These are phyloP conservation scores for Psilopsiagon aurifrons DNA, from an alignment of 2,113 vertebrate species.

Conservation along the genomic window DNA sequence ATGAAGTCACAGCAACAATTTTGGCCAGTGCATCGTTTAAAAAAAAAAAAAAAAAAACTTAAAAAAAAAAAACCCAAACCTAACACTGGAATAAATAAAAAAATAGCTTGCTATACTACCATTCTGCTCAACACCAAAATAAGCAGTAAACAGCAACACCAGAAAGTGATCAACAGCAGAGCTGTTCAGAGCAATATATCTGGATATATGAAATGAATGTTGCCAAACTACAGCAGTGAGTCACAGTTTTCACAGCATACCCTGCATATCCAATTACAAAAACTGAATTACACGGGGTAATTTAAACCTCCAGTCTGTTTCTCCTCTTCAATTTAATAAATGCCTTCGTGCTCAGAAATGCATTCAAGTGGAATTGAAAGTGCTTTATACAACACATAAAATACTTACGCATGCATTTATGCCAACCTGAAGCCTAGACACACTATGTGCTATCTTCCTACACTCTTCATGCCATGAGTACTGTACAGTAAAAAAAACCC, in stretches of 20 bases:
- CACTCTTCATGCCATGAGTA: not conserved
- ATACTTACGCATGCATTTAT: not conserved
- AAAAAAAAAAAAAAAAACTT: not conserved
- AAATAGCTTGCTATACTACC: not conserved
- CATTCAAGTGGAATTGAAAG: not conserved
- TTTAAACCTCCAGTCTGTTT: not conserved
- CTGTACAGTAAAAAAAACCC: not conserved
- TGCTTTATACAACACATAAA: not conserved
- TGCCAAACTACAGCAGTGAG: not conserved
- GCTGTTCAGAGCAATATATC: not conserved
- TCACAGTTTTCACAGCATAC: not conserved
- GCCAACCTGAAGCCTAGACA: not conserved
- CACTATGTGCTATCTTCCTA: not conserved
- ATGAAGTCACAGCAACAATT: not conserved
- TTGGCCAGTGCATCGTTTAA: not conserved
- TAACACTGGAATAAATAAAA: not conserved
- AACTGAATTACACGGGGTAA: conserved; percentile 1
- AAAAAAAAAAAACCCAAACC: not conserved
- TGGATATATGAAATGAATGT: not conserved
- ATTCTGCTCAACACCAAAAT: not conserved
- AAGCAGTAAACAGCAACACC: not conserved
- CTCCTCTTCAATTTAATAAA: not conserved
- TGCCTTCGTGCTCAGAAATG: not conserved
- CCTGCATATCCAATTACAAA: conserved; percentile 2
- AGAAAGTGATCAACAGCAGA: not conserved